Evolutionary conservation across 92 coral and sea anemone genomes (phyloP), one percentile per base, ranked within the genome.

Genomic region (Zoanthus sansibaricus): DNA sequence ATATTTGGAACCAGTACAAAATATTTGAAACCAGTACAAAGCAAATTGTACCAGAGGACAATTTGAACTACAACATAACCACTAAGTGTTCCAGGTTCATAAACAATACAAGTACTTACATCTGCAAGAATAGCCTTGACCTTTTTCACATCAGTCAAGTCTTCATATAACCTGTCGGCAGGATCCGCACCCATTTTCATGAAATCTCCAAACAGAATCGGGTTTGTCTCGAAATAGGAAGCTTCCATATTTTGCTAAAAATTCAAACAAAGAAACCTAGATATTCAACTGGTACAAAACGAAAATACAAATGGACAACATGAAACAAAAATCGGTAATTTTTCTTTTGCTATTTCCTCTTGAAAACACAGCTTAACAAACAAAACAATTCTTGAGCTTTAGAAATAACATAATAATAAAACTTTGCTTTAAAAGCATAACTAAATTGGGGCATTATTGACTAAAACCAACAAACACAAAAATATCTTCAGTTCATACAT

Each of bases 161-260:
- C 99, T 66, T 97, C 99, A 89, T 97, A 97, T 18, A 97, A 86
- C 56, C 95, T 89, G 85, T 97, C 99, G 3, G 94, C 78, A 0
- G 98, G 93, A 16, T 97, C 99, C 11, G 98, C 99, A 9, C 99
- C 99, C 97, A 97, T 95, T 89, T 97, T 97, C 98, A 97, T 97
- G 86, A 93, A 97, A 82, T 97, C 99, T n/a, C 99, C 99, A 80
- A 93, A 97, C 92, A 97, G 91, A 49, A 95, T 93, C 1, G 99
- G 99, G 67, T 82, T 89, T 10, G 91, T 92, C 79, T 97, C 99
- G 78, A 97, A 97, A 68, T 88, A 82, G 69, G 94, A 95, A 42
- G 99, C 83, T 62, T 97, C 97, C 55, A 97, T 72, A 31, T 69
- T 69, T 69, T 69, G 74, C 46, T 69, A 69, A 17, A 5, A 61